These are phyloP conservation scores for Onychostruthus taczanowskii DNA, from an alignment of 2,113 vertebrate species.

Conservation along the genomic window DNA sequence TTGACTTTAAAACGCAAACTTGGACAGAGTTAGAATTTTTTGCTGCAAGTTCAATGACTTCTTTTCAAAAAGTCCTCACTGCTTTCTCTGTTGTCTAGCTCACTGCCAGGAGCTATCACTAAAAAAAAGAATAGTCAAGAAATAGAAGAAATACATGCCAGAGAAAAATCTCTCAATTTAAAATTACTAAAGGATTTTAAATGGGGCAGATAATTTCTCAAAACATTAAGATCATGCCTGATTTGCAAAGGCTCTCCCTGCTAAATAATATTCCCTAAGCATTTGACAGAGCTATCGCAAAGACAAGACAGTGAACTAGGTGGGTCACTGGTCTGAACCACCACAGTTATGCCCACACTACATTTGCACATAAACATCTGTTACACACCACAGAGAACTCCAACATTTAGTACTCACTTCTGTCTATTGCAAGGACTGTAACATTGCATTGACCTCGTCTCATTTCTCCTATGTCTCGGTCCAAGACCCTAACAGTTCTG, in stretches of 20 bases:
- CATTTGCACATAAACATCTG: background rate
- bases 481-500: conserved; percentile 78
- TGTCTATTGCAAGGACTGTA: conserved; percentile 71
- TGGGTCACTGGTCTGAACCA: background rate
- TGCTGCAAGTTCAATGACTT: background rate
- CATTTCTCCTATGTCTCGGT: conserved; percentile 81
- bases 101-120: background rate
- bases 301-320: background rate
- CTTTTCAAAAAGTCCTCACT: background rate
- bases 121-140: background rate
- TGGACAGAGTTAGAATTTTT: background rate
- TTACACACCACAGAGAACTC: background rate
- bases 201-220: background rate
- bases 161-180: background rate
- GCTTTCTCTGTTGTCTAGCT: background rate
- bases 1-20: background rate
- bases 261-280: background rate
- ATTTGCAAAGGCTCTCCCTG: background rate
- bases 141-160: background rate
- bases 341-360: background rate
- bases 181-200: background rate
- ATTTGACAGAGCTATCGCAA: background rate
- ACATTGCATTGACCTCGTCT: conserved; percentile 75
- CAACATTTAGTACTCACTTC: conserved; percentile 67
- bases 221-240: background rate